Percentiles rank a stretch among this genome's conserved stretches.
These are phyloP conservation scores for Galaxea fascicularis DNA, from an alignment of 92 coral and sea anemone genomes.

Conservation along the genomic window DNA sequence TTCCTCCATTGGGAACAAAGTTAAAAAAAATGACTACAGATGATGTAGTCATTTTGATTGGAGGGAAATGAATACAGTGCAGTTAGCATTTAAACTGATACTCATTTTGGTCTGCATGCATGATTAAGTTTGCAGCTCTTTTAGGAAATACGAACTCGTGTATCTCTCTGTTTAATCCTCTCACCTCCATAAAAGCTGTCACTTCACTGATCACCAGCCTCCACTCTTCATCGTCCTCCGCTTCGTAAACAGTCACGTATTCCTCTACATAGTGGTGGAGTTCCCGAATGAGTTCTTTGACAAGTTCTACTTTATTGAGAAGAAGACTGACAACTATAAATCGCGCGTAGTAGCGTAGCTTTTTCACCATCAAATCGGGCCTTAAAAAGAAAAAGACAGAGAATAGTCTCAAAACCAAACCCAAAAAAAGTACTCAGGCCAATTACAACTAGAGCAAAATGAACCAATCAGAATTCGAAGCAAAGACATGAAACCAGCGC, in stretches of 20 bases:
- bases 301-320: conserved; percentile 91
- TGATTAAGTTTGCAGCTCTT: no score
- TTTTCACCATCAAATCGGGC: conserved; percentile 97
- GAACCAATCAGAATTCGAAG: no score
- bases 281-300: conserved; percentile 89
- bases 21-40: no score
- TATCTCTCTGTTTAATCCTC: no score
- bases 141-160: no score
- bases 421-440: no score
- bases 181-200: conserved; percentile 88
- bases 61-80: not conserved
- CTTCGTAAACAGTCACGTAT: conserved; percentile 89
- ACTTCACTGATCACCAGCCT: conserved; percentile 97
- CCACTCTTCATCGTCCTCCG: conserved; percentile 97
- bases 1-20: no score
- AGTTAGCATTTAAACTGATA: no score
- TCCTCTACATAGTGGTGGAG: conserved; percentile 91
- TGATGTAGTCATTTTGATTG: not conserved
- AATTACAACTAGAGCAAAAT: no score
- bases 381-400: conserved; percentile 36
- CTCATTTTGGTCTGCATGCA: no score
- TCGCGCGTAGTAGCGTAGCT: conserved; percentile 93
- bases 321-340: conserved; percentile 94
- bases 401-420: no score
- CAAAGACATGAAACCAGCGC: no score